phyloP scores from a whole-genome alignment of 2,113 vertebrate genomes.

The Sceloporus undulatus region DNA sequence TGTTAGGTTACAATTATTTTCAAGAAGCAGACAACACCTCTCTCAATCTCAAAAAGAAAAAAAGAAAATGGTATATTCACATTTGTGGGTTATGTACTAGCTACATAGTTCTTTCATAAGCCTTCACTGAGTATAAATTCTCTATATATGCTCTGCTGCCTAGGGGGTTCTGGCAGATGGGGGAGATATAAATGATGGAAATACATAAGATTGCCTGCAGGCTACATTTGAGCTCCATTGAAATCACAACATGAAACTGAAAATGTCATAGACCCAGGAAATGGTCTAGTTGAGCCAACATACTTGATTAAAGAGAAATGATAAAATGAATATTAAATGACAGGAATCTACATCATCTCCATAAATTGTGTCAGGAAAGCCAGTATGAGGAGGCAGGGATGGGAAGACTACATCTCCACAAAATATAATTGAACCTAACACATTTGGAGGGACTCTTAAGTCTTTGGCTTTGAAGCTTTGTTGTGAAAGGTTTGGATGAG shows the following conservation, averaged over 20 bases:
- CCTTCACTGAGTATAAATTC: neutral
- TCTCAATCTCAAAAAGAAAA: neutral
- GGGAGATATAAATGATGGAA: constrained; percentile 6
- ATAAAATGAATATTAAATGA: constrained; percentile 28
- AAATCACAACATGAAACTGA: constrained; percentile 11
- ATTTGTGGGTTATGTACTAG: neutral
- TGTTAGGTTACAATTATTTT: neutral
- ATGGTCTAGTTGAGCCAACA: constrained; percentile 6
- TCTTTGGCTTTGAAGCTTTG: neutral
- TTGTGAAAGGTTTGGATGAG: neutral
- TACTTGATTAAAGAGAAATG: constrained; percentile 17
- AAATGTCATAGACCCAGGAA: constrained; percentile 14
- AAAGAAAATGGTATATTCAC: neutral
- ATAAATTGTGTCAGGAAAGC: neutral
- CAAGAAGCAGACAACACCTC: neutral
- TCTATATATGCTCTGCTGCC: neutral
- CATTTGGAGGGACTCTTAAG: neutral
- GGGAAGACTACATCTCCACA: too few relatives aligned
- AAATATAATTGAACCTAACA: neutral
- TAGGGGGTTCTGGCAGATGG: constrained; percentile 6
- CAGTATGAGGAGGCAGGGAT: neutral
- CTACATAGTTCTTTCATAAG: neutral
- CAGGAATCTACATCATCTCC: neutral
- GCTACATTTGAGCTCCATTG: neutral
- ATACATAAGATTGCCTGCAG: neutral